These are phyloP conservation scores for Setophaga petechia DNA, from an alignment of 2,113 vertebrate species.

Conservation along the genomic window DNA sequence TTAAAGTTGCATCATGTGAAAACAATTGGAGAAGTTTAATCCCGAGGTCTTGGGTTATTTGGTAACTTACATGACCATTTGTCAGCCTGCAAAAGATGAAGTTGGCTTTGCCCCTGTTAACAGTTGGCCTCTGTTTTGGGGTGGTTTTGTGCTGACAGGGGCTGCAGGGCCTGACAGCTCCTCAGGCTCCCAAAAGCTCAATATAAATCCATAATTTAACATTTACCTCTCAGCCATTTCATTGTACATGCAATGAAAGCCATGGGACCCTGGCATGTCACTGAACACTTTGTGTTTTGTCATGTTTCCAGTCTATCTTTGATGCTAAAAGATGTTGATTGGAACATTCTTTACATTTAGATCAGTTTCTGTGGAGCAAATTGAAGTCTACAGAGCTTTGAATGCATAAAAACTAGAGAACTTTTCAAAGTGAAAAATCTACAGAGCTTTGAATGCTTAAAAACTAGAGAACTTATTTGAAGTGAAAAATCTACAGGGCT, in stretches of 20 bases:
- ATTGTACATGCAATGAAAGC: neutral
- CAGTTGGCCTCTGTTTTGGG: conserved; percentile 42
- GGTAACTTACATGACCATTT: conserved; percentile 56
- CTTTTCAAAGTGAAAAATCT: neutral
- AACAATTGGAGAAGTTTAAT: conserved; percentile 68
- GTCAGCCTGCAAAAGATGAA: conserved; percentile 45
- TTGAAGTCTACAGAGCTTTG: neutral
- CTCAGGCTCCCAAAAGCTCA: neutral
- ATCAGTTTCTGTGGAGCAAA: neutral
- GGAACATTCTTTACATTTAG: neutral
- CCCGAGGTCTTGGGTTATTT: conserved; percentile 31
- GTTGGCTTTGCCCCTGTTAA: conserved; percentile 51
- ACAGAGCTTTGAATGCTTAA: neutral
- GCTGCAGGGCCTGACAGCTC: neutral
- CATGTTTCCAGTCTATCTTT: neutral
- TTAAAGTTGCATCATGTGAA: conserved; percentile 69
- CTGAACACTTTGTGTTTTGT: conserved; percentile 1
- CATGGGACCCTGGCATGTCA: conserved; percentile 19
- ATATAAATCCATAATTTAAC: conserved; percentile 7
- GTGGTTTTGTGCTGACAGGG: neutral
- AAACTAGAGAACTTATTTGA: neutral
- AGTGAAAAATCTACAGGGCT: neutral
- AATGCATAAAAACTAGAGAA: neutral
- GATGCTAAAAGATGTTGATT: neutral
- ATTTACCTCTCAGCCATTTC: neutral